A percentile compares a stretch with the other conserved stretches of the same genome.
Conservation (phyloP, 2,797 vertebrate genomes). For the Champsocephalus esox region DNA sequence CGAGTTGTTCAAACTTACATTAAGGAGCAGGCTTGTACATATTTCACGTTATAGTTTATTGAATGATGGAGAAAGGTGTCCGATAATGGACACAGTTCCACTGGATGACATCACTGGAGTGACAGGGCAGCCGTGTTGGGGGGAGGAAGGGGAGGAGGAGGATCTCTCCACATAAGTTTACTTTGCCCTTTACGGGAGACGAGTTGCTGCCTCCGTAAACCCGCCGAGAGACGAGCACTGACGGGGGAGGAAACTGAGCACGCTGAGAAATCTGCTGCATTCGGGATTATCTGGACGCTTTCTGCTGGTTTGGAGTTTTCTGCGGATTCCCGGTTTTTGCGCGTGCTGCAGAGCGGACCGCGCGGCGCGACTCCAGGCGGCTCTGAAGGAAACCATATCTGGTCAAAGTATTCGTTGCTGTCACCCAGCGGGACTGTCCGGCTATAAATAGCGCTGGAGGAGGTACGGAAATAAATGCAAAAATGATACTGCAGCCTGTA, state of each 20-base stretch:
- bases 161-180: constrained; percentile 53
- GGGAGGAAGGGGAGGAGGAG: constrained; percentile 30
- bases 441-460: constrained; percentile 90
- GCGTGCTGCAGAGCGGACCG: constrained; percentile 46
- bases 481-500: constrained; percentile 28
- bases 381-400: constrained; percentile 90
- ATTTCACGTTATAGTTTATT: not conserved
- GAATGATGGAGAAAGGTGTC: not conserved
- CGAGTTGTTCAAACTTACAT: no score
- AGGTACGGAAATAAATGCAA: constrained; percentile 82
- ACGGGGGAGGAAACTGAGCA: constrained; percentile 32
- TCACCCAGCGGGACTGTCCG: constrained; percentile 85
- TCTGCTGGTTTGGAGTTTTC: constrained; percentile 18
- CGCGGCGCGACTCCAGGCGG: constrained; percentile 69
- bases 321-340: constrained; percentile 32
- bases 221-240: constrained; percentile 9
- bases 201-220: constrained; percentile 51
- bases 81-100: constrained; percentile 28
- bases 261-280: constrained; percentile 34
- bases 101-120: constrained; percentile 77
- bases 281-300: constrained; percentile 37
- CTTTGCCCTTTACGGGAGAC: constrained; percentile 78
- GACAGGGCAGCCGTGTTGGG: constrained; percentile 72
- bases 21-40: no score
- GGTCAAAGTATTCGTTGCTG: constrained; percentile 92